Evolutionary conservation across 2,113 vertebrate genomes (phyloP).

Genomic region (Cebidichthys violaceus): DNA sequence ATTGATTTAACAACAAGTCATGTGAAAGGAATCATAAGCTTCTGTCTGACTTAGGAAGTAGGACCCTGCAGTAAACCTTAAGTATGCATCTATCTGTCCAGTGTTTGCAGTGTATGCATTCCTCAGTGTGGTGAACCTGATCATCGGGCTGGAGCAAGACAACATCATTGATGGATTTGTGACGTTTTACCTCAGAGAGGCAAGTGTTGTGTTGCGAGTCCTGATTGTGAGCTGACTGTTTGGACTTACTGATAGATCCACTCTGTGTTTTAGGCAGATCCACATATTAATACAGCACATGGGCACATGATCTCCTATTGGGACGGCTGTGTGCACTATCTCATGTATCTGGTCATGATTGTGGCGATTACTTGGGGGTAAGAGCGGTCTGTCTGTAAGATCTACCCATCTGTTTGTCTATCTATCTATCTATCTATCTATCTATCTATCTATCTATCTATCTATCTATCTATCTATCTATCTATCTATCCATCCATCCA

Average conservation of each 20-base stretch:
- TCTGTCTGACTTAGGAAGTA: not conserved
- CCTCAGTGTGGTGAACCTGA: conserved; percentile 93
- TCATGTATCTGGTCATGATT: conserved; percentile 96
- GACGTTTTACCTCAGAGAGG: conserved; percentile 94
- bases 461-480: conserved; percentile 1
- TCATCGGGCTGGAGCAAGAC: conserved; percentile 94
- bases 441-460: not conserved
- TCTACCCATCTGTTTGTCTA: conserved; percentile 1
- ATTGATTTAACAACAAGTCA: not conserved
- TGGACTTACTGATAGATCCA: not conserved
- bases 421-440: not conserved
- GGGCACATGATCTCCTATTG: conserved; percentile 96
- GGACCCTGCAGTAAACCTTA: not conserved
- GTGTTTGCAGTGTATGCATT: conserved; percentile 92
- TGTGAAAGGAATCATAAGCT: not conserved
- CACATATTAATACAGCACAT: conserved; percentile 92
- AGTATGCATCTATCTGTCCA: conserved; percentile 62
- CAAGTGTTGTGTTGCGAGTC: conserved; percentile 59
- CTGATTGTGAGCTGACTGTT: not conserved
- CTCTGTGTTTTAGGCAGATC: conserved; percentile 85
- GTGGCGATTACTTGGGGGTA: conserved; percentile 97
- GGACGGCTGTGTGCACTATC: conserved; percentile 95
- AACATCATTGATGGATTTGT: conserved; percentile 96
- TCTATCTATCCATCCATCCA: no score
- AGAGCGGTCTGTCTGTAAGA: conserved; percentile 51